Percentiles rank a stretch among this genome's conserved stretches.
These are phyloP conservation scores for Panagrolaimus sp. DNA, from an alignment of 1,140 invertebrate genomes.

Conservation along the genomic window DNA sequence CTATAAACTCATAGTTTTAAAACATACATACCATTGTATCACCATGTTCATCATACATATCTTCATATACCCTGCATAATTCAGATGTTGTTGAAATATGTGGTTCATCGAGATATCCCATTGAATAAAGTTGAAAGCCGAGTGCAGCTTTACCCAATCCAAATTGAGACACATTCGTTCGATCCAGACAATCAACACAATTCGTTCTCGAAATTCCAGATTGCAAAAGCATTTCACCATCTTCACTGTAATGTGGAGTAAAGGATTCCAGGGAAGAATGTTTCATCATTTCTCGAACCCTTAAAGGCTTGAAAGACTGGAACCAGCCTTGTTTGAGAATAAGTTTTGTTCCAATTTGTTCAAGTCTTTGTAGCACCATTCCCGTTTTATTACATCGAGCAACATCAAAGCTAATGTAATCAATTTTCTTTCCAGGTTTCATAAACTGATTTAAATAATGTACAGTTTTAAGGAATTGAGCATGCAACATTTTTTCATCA, in stretches of 20 bases:
- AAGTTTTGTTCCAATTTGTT: slow-evolving; percentile 76
- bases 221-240: slow-evolving; percentile 65
- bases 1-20: too few species aligned
- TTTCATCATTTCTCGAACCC: slow-evolving; percentile 29
- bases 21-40: slow-evolving; percentile 79
- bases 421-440: slow-evolving; percentile 75
- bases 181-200: slow-evolving; percentile 96
- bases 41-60: slow-evolving; percentile 95
- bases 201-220: slow-evolving; percentile 91
- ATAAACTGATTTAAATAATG: slow-evolving; percentile 96
- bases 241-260: slow-evolving; percentile 29
- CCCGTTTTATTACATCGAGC: slow-evolving; percentile 77
- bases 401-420: slow-evolving; percentile 96
- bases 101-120: slow-evolving; percentile 78
- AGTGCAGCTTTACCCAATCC: slow-evolving; percentile 87
- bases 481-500: slow-evolving; percentile 53
- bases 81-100: slow-evolving; percentile 60
- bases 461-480: slow-evolving; percentile 65
- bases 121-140: slow-evolving; percentile 75
- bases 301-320: slow-evolving; percentile 60
- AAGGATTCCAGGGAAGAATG: slow-evolving; percentile 35
- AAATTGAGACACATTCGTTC: slow-evolving; percentile 98
- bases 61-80: slow-evolving; percentile 75
- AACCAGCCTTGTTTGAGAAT: slow-evolving; percentile 84
- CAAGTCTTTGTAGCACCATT: slow-evolving; percentile 74